A percentile compares a stretch with the other conserved stretches of the same genome.
Evolutionary conservation across 2,888 invertebrate genomes (phyloP).

Genomic region (Laspeyria flexula): DNA sequence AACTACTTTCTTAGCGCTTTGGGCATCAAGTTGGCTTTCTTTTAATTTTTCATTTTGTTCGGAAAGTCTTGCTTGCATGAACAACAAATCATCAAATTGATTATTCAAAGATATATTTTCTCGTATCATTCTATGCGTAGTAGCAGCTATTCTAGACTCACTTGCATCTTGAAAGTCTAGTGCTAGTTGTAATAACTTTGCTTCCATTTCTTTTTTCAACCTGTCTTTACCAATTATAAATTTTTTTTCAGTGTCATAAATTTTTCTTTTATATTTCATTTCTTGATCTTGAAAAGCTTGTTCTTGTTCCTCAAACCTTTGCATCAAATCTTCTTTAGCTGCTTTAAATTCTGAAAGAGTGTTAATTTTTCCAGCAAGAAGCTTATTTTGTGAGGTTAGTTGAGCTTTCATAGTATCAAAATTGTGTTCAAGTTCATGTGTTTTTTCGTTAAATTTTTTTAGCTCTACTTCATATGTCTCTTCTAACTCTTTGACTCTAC

Average conservation of each 20-base stretch:
- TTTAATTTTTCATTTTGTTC: constrained; percentile 87
- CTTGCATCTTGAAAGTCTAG: constrained; percentile 94
- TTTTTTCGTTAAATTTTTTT: constrained; percentile 87
- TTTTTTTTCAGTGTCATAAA: constrained; percentile 92
- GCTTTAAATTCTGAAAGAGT: constrained; percentile 95
- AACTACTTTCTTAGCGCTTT: constrained; percentile 84
- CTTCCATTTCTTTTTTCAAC: constrained; percentile 95
- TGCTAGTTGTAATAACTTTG: constrained; percentile 91
- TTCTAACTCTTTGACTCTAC: constrained; percentile 91
- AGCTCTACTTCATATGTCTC: constrained; percentile 89
- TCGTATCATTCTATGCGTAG: constrained; percentile 93
- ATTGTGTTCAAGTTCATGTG: constrained; percentile 89
- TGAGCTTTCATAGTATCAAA: constrained; percentile 93
- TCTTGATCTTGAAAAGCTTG: constrained; percentile 91
- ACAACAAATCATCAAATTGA: constrained; percentile 89
- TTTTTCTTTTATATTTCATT: constrained; percentile 89
- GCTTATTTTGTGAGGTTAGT: constrained; percentile 94
- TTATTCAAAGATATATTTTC: constrained; percentile 94
- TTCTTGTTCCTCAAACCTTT: constrained; percentile 93
- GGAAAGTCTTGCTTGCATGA: constrained; percentile 87
- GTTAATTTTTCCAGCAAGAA: constrained; percentile 94
- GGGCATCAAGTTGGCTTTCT: constrained; percentile 84
- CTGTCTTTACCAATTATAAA: constrained; percentile 92
- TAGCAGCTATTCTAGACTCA: constrained; percentile 94
- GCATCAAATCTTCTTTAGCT: constrained; percentile 93